Conservation (phyloP, 2,888 invertebrate species). For the Gisinianus flammeolus region DNA sequence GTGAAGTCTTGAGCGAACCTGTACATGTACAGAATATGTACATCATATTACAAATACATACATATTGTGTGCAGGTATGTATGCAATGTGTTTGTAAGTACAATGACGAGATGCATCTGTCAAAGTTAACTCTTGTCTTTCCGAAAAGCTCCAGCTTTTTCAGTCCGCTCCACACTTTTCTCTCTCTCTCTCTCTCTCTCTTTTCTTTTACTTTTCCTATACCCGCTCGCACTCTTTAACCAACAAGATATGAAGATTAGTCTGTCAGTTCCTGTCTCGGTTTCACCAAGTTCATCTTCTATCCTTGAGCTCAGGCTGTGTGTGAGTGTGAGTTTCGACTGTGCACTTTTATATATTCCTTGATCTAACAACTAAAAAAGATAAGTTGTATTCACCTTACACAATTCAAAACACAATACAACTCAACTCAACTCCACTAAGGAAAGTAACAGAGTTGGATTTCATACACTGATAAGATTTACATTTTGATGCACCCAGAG, state of each 20-base stretch:
- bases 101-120: conserved; percentile 52
- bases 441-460: no score
- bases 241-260: conserved; percentile 26
- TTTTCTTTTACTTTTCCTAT: not conserved
- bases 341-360: not conserved
- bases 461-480: no score
- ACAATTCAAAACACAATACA: not conserved
- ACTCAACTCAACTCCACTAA: no score
- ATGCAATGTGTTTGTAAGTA: not conserved
- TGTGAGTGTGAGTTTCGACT: not conserved
- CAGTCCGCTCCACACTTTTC: conserved; percentile 37
- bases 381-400: no score
- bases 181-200: conserved; percentile 15
- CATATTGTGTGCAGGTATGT: not conserved
- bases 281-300: conserved; percentile 28
- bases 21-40: conserved; percentile 11
- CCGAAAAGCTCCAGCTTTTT: not conserved
- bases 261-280: conserved; percentile 40
- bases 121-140: conserved; percentile 33
- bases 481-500: no score
- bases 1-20: conserved; percentile 30
- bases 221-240: conserved; percentile 28
- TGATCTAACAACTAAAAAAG: not conserved
- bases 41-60: not conserved
- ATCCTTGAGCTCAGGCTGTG: not conserved